Conservation (phyloP, 2,888 invertebrate genomes). For the Hirudinaria manillensis region DNA sequence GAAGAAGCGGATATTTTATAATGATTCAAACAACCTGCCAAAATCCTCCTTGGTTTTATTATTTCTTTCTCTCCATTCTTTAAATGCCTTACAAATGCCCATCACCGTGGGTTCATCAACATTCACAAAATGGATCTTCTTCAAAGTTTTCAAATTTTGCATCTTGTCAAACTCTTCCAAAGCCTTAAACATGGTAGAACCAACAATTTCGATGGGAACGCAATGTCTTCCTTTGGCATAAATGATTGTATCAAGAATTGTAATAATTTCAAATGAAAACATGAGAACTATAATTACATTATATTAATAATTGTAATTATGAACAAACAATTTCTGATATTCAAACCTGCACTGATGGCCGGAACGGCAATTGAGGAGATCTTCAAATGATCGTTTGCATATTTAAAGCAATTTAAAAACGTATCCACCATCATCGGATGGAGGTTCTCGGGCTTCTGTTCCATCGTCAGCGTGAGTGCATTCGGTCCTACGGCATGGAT, state of each 20-base stretch:
- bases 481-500: conserved; percentile 23
- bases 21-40: too few species aligned
- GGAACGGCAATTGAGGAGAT: neutral
- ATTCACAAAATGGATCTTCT: conserved; percentile 10
- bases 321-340: neutral
- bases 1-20: too few species aligned
- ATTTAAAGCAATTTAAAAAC: conserved; percentile 16
- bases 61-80: neutral
- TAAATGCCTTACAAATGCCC: neutral
- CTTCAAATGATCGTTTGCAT: neutral
- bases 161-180: neutral
- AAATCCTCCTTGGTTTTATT: too few species aligned
- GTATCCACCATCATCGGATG: neutral
- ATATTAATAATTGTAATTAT: neutral
- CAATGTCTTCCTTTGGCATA: neutral
- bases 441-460: neutral
- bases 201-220: conserved; percentile 1
- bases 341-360: neutral
- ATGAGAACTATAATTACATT: neutral
- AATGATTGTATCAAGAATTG: neutral
- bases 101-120: neutral
- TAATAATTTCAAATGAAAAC: neutral
- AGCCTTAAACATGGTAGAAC: neutral
- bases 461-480: neutral
- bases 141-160: neutral